phyloP scores from a whole-genome alignment of 2,888 invertebrate genomes.

The Eilema sororculum region DNA sequence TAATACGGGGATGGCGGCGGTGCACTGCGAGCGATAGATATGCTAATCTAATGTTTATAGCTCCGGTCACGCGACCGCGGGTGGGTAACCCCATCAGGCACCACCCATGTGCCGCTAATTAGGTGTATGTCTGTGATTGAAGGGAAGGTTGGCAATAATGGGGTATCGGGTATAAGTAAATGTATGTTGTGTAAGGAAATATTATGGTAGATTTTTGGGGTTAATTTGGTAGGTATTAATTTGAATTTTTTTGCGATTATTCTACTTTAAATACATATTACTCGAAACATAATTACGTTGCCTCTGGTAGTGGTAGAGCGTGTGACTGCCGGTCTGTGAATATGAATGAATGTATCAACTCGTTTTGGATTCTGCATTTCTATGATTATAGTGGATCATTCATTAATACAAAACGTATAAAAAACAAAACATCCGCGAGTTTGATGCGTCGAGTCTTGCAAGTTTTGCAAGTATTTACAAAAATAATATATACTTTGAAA shows the following conservation, averaged over 20 bases:
- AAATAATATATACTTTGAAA: too few species aligned
- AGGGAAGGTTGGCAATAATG: slow-evolving; percentile 11
- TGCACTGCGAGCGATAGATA: slow-evolving; percentile 45
- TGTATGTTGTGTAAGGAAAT: not conserved
- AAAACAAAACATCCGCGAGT: too few species aligned
- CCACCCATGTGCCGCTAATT: slow-evolving; percentile 15
- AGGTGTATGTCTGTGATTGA: slow-evolving; percentile 18
- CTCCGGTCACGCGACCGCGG: slow-evolving; percentile 50
- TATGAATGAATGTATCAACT: too few species aligned
- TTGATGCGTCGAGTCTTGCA: too few species aligned
- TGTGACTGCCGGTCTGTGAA: too few species aligned
- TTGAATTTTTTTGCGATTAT: not conserved
- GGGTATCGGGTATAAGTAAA: slow-evolving; percentile 3
- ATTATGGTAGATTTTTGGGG: not conserved
- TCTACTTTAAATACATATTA: too few species aligned
- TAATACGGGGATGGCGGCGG: slow-evolving; percentile 23
- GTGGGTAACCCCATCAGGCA: not conserved
- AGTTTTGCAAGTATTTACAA: too few species aligned
- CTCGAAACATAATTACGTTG: too few species aligned
- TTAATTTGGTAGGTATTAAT: not conserved
- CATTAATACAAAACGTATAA: too few species aligned
- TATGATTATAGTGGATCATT: too few species aligned
- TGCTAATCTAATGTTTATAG: slow-evolving; percentile 58
- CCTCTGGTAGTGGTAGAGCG: too few species aligned
- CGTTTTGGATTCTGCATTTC: too few species aligned